These are phyloP conservation scores for Setophaga coronata DNA, from an alignment of 2,113 vertebrate genomes.

Conservation along the genomic window DNA sequence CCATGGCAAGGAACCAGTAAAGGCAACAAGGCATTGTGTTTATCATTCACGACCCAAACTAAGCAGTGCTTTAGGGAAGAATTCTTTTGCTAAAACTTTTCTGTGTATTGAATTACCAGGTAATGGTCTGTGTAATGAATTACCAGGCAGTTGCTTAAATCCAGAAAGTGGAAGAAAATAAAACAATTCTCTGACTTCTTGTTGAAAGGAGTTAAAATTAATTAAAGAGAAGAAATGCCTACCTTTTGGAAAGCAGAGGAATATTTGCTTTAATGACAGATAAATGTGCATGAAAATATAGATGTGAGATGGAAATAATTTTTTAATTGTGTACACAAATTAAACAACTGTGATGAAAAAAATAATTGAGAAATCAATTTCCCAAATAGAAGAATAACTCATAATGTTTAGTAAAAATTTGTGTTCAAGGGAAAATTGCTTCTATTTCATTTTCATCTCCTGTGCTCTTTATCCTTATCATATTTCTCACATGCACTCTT, in stretches of 20 bases:
- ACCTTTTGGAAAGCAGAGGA: neutral
- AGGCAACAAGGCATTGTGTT: neutral
- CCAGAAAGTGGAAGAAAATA: neutral
- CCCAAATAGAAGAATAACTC: neutral
- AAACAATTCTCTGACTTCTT: neutral
- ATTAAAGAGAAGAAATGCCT: neutral
- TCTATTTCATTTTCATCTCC: neutral
- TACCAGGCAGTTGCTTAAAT: neutral
- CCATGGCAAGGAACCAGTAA: neutral
- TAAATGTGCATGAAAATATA: neutral
- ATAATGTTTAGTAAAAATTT: neutral
- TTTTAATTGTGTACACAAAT: neutral
- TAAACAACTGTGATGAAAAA: neutral
- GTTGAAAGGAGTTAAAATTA: neutral
- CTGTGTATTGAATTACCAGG: neutral
- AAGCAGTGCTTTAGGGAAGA: neutral
- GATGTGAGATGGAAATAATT: neutral
- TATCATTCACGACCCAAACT: neutral
- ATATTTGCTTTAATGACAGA: neutral
- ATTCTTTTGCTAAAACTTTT: neutral
- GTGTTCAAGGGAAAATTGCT: neutral
- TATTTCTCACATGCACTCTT: neutral
- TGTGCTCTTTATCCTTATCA: neutral
- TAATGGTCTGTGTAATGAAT: neutral
- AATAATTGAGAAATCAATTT: neutral